Evolutionary conservation across 2,113 vertebrate species (phyloP), one percentile per base, ranked within the genome.

Genomic region (Cheilinus undulatus): DNA sequence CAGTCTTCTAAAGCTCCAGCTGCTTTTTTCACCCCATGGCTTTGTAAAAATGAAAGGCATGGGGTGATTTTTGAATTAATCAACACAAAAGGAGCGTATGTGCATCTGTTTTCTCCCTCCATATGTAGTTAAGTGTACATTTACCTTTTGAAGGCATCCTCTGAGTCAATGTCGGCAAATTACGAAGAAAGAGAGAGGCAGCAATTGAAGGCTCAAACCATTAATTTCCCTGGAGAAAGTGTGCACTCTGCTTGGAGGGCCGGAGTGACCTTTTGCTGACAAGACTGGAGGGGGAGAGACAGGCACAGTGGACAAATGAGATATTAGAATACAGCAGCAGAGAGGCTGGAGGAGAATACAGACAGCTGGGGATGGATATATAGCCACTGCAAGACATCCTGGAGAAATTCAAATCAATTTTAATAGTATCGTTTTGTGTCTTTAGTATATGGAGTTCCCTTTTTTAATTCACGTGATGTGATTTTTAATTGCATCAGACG

Each of bases 181-280:
- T 86, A 86, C 85, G 54, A 84, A 79, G 80, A 72, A 80, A 67
- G 71, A 78, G 70, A 79, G 83, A 89, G 75, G 69, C 81, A 72
- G 86, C 78, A 64, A 83, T 82, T 68, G 85, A 80, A 88, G 88
- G 80, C 85, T 88, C 73, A 77, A 84, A 76, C 89, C 92, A 93
- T 94, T 93, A 93, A 93, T 94, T 94, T 93, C 90, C 91, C 89
- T 58, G 63, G 90, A 92, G 90, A 72, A 89, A 88, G 84, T 76
- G 69, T 77, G 69, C 83, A 76, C 85, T 90, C 76, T 75, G 82
- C 88, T 90, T 73, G 67, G 80, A 89, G 82, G 86, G 89, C 82
- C 73, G 80, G 84, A 79, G 70, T 94, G 91, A 94, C 93, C 93
- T 94, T 94, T 93, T 80, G 8, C 80, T 85, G 89, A 88, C 88